Base-by-base conservation (phyloP, 2,888 invertebrate species). In the Tipula lateralis region DNA sequence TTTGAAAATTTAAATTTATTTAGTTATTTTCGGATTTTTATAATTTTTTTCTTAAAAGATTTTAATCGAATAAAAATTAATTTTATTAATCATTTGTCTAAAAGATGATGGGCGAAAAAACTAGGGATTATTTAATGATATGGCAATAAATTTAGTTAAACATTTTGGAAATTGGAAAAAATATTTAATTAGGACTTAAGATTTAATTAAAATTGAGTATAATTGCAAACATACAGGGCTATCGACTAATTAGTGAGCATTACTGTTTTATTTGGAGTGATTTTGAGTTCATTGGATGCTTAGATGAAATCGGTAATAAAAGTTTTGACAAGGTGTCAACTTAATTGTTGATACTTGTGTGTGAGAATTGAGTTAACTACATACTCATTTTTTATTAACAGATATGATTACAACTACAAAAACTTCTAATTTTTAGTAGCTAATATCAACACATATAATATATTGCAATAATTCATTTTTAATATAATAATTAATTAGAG, bases 391-490 rank as follows among this genome's bases (percentile, higher is more conserved):
- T 66, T 66, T 66, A 66, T 66, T 66, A 66, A 66, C 66, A 66
- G 66, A 66, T 66, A 66, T 24, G 66, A 24, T 66, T 66, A 24
- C 66, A 66, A 1, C 66, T 66, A 19, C 66, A 66, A 6, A 66
- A 66, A n/a, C n/a, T 44, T 16, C 44, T 44, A 16, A 44, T 44
- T 16, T 44, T 16, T 13, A 66, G 24, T 66, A 66, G 66, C 24
- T 24, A 66, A 1, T n/a, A n/a, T n/a, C n/a, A n/a, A 66, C 66
- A 66, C 66, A 9, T 16, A 16, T 50, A 80, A 84, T 66, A 19
- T 84, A 84, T n/a, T 83, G 16, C 84, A n/a, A 29, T 16, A 50
- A 29, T 84, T 84, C 44, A 84, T n/a, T 84, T 30, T 84, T 44
- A 50, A 30, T 66, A 66, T 24, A 19, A n/a, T 44, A 66, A 24